Percentiles rank a stretch among this genome's conserved stretches.
Evolutionary conservation across 2,797 vertebrate species (phyloP).

Genomic region (Protosalanx chinensis): DNA sequence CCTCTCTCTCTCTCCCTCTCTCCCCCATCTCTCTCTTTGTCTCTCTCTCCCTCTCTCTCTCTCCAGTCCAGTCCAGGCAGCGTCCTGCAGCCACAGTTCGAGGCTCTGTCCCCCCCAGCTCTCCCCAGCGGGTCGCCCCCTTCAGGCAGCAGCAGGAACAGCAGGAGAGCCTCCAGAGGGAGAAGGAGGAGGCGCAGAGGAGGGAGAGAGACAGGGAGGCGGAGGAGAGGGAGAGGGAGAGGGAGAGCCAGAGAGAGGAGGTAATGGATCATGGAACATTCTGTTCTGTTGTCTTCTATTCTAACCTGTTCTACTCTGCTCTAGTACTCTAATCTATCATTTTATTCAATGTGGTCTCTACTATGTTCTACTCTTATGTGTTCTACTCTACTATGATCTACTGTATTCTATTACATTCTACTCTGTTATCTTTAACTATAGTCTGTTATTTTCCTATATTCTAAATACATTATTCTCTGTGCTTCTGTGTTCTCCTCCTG

Average conservation of each 20-base stretch:
- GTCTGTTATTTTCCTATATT: not conserved
- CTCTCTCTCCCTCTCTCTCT: not conserved
- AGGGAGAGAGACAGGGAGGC: conserved; percentile 64
- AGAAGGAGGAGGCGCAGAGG: conserved; percentile 65
- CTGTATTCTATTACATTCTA: not conserved
- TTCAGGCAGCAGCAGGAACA: conserved; percentile 47
- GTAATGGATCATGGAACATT: conserved; percentile 27
- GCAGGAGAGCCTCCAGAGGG: conserved; percentile 50
- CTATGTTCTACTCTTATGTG: not conserved
- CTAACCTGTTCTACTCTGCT: not conserved
- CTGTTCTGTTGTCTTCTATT: not conserved
- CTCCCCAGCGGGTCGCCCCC: conserved; percentile 52
- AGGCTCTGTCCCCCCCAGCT: conserved; percentile 54
- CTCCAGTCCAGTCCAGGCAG: conserved; percentile 59
- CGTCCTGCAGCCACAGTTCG: conserved; percentile 51
- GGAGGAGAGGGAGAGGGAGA: conserved; percentile 61
- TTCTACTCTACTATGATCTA: not conserved
- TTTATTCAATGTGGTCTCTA: not conserved
- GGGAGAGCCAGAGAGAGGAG: conserved; percentile 60
- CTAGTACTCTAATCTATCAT: not conserved
- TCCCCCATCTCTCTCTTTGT: not conserved
- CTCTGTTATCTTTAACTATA: not conserved
- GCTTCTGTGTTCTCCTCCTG: not conserved
- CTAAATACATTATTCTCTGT: not conserved
- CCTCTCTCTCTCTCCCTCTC: conserved; percentile 4